Conservation (phyloP, 2,113 vertebrate genomes). For the Amphilophus citrinellus region DNA sequence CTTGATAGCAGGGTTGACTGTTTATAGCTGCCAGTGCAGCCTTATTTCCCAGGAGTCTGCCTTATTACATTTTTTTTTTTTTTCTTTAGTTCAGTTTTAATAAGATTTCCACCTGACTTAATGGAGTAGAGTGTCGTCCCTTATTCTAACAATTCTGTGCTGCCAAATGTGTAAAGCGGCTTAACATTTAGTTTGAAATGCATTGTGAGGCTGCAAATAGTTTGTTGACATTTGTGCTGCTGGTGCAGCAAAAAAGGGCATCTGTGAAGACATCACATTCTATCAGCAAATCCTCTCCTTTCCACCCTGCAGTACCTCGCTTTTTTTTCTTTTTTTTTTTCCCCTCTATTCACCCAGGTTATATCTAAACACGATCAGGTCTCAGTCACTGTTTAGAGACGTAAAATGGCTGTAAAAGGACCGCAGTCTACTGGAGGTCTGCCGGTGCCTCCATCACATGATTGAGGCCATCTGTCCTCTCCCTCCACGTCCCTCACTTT, state of each 20-base stretch:
- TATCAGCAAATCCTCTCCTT: background rate
- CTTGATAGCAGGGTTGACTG: slow-evolving; percentile 23
- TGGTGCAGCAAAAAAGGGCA: background rate
- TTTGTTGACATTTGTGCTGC: slow-evolving; percentile 38
- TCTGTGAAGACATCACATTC: background rate
- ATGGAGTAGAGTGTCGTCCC: slow-evolving; percentile 5
- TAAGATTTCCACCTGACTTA: slow-evolving; percentile 44
- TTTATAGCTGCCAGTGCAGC: slow-evolving; percentile 31
- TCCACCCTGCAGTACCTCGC: background rate
- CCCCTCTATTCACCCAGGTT: slow-evolving; percentile 1
- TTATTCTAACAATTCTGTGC: slow-evolving; percentile 16
- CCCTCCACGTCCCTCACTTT: slow-evolving; percentile 20
- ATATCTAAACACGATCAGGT: slow-evolving; percentile 30
- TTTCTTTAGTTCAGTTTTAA: slow-evolving; percentile 23
- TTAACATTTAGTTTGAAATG: slow-evolving; percentile 10
- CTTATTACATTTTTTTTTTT: slow-evolving; percentile 16
- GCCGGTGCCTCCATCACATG: slow-evolving; percentile 56
- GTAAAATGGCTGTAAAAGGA: slow-evolving; percentile 59
- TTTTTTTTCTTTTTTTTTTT: background rate
- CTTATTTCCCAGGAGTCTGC: slow-evolving; percentile 36
- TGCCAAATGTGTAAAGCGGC: background rate
- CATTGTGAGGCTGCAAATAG: slow-evolving; percentile 4
- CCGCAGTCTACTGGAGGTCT: slow-evolving; percentile 61
- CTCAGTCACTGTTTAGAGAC: slow-evolving; percentile 48
- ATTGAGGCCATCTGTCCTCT: slow-evolving; percentile 73